phyloP scores from a whole-genome alignment of 2,888 invertebrate genomes.

The Theristus sp. region DNA sequence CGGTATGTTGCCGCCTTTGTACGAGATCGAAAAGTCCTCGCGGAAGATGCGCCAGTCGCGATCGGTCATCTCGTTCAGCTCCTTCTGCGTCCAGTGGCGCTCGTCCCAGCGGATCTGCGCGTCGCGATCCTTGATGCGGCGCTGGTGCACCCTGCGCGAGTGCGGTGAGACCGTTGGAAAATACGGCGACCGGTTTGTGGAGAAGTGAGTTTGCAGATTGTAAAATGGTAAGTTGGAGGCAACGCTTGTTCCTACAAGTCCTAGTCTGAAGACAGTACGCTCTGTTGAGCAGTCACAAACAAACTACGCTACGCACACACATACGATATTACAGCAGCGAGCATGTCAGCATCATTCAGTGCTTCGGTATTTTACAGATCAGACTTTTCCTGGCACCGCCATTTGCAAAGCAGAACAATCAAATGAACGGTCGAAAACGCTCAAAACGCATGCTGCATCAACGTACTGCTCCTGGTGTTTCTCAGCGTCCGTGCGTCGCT shows the following conservation, averaged over 20 bases:
- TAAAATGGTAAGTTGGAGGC: neutral
- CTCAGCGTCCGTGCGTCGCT: conserved; percentile 80
- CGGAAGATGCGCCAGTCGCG: conserved; percentile 94
- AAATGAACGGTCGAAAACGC: too few species aligned
- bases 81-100: conserved; percentile 94
- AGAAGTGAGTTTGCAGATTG: neutral
- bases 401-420: too few species aligned
- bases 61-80: conserved; percentile 83
- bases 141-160: conserved; percentile 52
- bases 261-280: too few species aligned
- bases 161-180: too few species aligned
- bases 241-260: neutral
- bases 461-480: conserved; percentile 72
- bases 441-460: too few species aligned
- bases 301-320: too few species aligned
- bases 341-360: too few species aligned
- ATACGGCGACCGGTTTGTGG: neutral
- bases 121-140: conserved; percentile 79
- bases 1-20: conserved; percentile 60
- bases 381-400: too few species aligned
- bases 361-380: too few species aligned
- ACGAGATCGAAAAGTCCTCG: neutral
- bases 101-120: conserved; percentile 98
- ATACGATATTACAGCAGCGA: too few species aligned
- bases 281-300: too few species aligned